A percentile compares a stretch with the other conserved stretches of the same genome.
Conservation (phyloP, 2,113 vertebrate species). For the Falco punctatus region DNA sequence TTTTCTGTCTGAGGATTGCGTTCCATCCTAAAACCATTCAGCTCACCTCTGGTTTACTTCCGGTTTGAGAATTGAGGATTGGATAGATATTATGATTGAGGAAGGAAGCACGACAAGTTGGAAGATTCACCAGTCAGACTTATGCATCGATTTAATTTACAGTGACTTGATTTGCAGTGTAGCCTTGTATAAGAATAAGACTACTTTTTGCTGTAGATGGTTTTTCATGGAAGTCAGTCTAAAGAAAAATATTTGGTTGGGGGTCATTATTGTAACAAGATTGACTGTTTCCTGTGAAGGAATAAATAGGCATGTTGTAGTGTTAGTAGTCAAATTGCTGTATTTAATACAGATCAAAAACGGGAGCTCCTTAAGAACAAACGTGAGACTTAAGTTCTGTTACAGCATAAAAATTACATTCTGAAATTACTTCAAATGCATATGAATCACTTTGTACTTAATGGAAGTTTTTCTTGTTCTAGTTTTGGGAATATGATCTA, state of each 20-base stretch:
- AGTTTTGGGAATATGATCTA: constrained; percentile 88
- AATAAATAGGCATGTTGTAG: not conserved
- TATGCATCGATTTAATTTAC: not conserved
- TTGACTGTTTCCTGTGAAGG: not conserved
- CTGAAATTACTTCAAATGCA: not conserved
- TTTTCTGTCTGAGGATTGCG: not conserved
- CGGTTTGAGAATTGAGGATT: not conserved
- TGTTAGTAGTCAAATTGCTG: not conserved
- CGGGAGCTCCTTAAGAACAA: not conserved
- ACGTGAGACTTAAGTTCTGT: not conserved
- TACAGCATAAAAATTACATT: not conserved
- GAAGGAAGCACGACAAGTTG: not conserved
- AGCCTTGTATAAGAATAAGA: not conserved
- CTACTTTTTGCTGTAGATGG: not conserved
- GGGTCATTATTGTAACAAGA: not conserved
- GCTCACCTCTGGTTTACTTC: not conserved
- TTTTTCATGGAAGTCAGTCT: not conserved
- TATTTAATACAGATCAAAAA: not conserved
- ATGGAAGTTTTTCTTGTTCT: not conserved
- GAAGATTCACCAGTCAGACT: not conserved
- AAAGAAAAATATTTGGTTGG: not conserved
- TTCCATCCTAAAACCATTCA: not conserved
- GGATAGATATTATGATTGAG: not conserved
- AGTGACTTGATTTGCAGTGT: not conserved
- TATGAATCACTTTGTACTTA: not conserved